These are phyloP conservation scores for Melipona beecheii DNA, from an alignment of 2,888 invertebrate species.

Conservation along the genomic window DNA sequence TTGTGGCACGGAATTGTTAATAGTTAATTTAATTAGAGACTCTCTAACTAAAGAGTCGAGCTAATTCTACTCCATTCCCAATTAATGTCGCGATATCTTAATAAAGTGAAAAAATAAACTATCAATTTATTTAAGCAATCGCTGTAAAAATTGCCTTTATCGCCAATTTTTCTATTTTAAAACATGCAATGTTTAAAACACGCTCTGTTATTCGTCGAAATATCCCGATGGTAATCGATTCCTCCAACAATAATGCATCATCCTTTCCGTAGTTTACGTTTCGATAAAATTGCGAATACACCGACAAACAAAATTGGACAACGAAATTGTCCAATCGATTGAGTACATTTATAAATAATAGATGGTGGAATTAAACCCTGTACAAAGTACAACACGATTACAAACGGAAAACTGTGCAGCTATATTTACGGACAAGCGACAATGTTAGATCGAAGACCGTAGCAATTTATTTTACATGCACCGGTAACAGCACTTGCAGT, in stretches of 20 bases:
- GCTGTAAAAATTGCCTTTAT: too few relatives aligned
- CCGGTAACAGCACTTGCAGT: constrained; percentile 39
- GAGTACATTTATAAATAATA: too few relatives aligned
- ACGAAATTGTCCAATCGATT: neutral
- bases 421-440: constrained; percentile 32
- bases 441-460: constrained; percentile 27
- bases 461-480: constrained; percentile 23
- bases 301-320: neutral
- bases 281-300: neutral
- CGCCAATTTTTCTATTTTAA: too few relatives aligned
- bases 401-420: neutral
- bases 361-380: too few relatives aligned
- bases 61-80: too few relatives aligned
- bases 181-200: too few relatives aligned
- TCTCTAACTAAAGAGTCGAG: too few relatives aligned
- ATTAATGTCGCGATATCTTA: too few relatives aligned
- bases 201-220: neutral
- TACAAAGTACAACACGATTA: neutral
- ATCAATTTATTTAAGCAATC: too few relatives aligned
- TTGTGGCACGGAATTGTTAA: neutral
- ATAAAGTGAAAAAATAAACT: too few relatives aligned
- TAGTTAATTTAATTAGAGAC: neutral
- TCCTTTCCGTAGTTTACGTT: neutral
- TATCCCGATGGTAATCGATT: neutral
- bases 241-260: neutral